Conservation (phyloP, 2,113 vertebrate species). For the Melanerpes formicivorus region DNA sequence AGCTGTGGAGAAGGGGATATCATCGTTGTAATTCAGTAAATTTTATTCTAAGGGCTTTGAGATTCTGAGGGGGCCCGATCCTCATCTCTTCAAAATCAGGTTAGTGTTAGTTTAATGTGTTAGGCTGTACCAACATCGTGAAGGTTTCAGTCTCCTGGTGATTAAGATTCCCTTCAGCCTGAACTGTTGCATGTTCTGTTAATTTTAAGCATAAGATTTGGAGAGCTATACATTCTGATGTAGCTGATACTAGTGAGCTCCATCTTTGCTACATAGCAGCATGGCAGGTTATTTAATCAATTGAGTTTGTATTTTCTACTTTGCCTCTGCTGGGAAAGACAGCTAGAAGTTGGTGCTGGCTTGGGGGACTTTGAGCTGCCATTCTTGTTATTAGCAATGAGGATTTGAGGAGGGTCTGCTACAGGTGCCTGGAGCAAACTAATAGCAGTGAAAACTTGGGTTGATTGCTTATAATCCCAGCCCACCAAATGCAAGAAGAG, state of each 20-base stretch:
- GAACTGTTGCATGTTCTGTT: neutral
- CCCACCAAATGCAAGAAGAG: neutral
- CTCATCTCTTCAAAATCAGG: neutral
- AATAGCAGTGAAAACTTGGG: neutral
- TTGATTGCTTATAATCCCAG: neutral
- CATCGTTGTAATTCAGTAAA: neutral
- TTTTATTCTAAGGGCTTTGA: neutral
- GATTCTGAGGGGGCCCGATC: neutral
- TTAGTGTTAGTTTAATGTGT: neutral
- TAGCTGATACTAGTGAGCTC: neutral
- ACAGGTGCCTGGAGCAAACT: neutral
- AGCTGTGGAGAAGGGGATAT: neutral
- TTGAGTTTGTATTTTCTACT: neutral
- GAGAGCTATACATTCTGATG: neutral
- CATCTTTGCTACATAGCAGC: neutral
- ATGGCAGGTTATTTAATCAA: neutral
- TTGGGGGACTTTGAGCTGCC: neutral
- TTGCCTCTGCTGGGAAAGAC: neutral
- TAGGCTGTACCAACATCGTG: neutral
- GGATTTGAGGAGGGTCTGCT: neutral
- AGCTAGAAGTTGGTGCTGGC: neutral
- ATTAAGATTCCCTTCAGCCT: neutral
- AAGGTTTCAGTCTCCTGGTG: neutral
- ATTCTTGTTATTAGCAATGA: neutral
- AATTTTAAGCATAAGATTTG: neutral